These are phyloP conservation scores for Forbesichthys agassizii DNA, from an alignment of 2,113 vertebrate genomes.

Conservation along the genomic window DNA sequence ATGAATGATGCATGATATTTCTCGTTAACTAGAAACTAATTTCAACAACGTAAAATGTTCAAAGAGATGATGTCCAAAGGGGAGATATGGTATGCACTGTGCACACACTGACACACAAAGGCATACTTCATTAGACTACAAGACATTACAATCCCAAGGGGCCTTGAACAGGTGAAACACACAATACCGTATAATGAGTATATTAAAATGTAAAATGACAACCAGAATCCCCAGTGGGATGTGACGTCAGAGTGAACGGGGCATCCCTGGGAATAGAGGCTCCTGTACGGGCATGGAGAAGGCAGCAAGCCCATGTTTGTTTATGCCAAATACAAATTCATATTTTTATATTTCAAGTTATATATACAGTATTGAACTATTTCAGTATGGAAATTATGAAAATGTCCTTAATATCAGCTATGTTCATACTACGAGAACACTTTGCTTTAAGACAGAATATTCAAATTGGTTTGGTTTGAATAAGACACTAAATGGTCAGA, in stretches of 20 bases:
- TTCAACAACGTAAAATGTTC: background rate
- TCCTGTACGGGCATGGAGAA: constrained; percentile 24
- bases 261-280: constrained; percentile 26
- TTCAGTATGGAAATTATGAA: no score
- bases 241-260: constrained; percentile 38
- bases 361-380: no score
- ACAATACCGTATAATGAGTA: constrained; percentile 15
- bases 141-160: constrained; percentile 27
- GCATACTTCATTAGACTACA: constrained; percentile 23
- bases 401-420: no score
- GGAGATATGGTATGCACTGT: background rate
- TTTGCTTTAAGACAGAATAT: no score
- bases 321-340: constrained; percentile 41
- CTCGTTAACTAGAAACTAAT: background rate
- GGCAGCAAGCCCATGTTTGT: constrained; percentile 35
- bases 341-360: no score
- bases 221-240: constrained; percentile 10
- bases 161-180: constrained; percentile 34
- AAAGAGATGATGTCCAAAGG: background rate
- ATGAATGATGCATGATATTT: background rate
- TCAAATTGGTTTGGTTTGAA: no score
- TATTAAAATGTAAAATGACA: constrained; percentile 13
- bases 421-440: no score
- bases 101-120: background rate
- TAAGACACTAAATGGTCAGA: no score